Base-by-base conservation (phyloP, 2,113 vertebrate genomes). In the Charadrius vociferus region DNA sequence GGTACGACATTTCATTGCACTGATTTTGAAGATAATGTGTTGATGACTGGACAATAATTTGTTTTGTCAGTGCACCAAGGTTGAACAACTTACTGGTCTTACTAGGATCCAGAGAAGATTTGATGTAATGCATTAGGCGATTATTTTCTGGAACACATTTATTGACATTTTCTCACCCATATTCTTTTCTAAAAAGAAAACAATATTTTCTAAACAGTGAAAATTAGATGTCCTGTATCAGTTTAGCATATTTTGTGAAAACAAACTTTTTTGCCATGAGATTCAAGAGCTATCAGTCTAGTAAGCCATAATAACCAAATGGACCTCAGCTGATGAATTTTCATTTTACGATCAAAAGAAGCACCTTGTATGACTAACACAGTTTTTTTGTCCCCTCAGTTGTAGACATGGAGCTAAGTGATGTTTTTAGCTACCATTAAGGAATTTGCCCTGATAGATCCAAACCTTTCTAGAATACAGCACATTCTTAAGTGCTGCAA, bases 271-370 rank as follows among this genome's bases (percentile, higher is more conserved):
- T 56, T 90, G 41, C 41, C n/a, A n/a, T 27, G 30, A 71, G n/a
- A 67, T 86, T 89, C 39, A 41, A 59, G 85, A 78, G 18, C 61
- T 90, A n/a, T 55, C 29, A 63, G 7, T 67, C n/a, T 83, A 58
- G 30, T 61, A 91, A 91, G 47, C 14, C 88, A 78, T 65, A 90
- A 84, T 37, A 86, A 94, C 19, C 5, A 53, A 65, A 61, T 10
- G 14, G 50, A 85, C 45, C 59, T 88, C 37, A 81, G 78, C 30
- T 41, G 23, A 47, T 66, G 52, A 84, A 26, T 74, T 81, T 67
- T 86, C 27, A 74, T 80, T 75, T 62, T 63, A 34, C 70, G 58
- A 95, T 91, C 79, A 91, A 93, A 95, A 80, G 68, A 36, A 72
- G 47, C 11, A 66, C 34, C 43, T 67, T 72, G 27, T 68, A 86